Conservation (phyloP, 1,140 invertebrate species). For the Megalonaias nervosa region DNA sequence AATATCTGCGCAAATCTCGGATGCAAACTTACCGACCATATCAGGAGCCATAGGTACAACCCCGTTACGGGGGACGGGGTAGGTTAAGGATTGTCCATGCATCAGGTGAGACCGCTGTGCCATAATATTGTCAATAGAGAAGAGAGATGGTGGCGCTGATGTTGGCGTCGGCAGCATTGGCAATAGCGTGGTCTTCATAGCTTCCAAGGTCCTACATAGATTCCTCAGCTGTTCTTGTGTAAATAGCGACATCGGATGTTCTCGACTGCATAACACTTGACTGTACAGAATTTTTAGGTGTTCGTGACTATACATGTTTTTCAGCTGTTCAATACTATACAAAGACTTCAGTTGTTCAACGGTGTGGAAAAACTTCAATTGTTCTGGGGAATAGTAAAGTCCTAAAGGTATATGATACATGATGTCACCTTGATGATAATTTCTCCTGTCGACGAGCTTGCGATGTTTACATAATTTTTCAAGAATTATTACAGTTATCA, state of each 20-base stretch:
- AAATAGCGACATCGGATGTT: constrained; percentile 17
- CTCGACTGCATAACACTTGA: constrained; percentile 24
- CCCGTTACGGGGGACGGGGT: constrained; percentile 18
- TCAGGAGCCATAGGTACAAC: constrained; percentile 27
- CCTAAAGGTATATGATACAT: constrained; percentile 34
- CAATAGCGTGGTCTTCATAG: constrained; percentile 19
- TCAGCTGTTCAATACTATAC: constrained; percentile 19
- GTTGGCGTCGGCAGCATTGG: constrained; percentile 8
- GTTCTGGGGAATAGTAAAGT: constrained; percentile 32
- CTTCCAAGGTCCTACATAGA: constrained; percentile 14
- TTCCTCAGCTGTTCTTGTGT: constrained; percentile 24
- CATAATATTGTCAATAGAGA: constrained; percentile 35
- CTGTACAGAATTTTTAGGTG: constrained; percentile 29
- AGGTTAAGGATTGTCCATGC: constrained; percentile 27
- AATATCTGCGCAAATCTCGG: too few species aligned
- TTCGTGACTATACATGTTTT: constrained; percentile 30
- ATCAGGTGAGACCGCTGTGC: constrained; percentile 27
- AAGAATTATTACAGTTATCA: too few species aligned
- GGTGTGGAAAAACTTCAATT: constrained; percentile 32
- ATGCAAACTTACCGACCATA: constrained; percentile 31
- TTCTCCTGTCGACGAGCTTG: too few species aligned
- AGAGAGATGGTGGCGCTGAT: constrained; percentile 14
- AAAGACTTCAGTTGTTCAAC: background rate
- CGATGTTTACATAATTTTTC: too few species aligned
- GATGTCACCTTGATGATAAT: background rate